phyloP scores from a whole-genome alignment of 2,113 vertebrate species.

The Actinemys pallida region DNA sequence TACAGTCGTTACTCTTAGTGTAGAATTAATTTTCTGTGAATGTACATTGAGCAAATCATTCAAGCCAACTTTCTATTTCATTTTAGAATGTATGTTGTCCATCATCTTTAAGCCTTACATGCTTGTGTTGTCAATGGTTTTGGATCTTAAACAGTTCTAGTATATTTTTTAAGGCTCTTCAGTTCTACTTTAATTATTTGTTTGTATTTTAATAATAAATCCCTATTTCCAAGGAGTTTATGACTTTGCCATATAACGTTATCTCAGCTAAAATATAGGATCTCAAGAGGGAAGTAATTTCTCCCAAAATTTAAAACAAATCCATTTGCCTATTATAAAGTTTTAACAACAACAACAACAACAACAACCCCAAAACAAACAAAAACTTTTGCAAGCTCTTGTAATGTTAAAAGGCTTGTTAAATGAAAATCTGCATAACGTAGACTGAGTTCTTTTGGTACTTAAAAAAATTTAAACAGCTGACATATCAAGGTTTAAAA shows the following conservation, averaged over 20 bases:
- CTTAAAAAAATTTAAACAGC: neutral
- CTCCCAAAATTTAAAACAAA: neutral
- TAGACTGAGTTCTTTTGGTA: neutral
- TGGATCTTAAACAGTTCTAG: neutral
- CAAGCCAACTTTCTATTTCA: neutral
- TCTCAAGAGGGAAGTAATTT: neutral
- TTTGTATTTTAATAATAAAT: neutral
- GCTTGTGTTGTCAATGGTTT: neutral
- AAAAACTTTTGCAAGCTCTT: neutral
- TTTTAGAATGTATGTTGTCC: neutral
- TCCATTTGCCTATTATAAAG: neutral
- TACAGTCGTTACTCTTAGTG: constrained; percentile 15
- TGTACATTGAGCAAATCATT: neutral
- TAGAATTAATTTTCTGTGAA: constrained; percentile 39
- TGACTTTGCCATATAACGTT: neutral
- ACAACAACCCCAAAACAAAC: neutral
- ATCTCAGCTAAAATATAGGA: neutral
- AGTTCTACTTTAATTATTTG: neutral
- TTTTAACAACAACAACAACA: rapidly evolving
- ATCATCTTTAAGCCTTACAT: neutral
- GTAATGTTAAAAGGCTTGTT: neutral
- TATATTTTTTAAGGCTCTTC: neutral
- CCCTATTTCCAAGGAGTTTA: neutral
- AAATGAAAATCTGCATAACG: neutral
- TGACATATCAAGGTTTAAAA: neutral